phyloP scores from a whole-genome alignment of 2,113 vertebrate genomes.

The Charadrius vociferus region DNA sequence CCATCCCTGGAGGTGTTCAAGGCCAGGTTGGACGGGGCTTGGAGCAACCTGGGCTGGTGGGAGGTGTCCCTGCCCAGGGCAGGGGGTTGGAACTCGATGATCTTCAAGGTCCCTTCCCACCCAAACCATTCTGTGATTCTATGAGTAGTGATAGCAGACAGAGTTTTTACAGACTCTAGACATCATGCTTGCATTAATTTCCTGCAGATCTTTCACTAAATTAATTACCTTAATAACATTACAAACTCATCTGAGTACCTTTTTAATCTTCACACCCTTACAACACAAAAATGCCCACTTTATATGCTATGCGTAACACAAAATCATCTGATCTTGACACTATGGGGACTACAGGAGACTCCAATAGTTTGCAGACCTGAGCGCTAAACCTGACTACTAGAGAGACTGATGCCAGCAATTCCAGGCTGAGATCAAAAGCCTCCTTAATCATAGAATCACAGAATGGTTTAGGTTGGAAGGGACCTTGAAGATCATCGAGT shows the following conservation, averaged over 20 bases:
- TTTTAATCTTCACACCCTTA: fast-evolving
- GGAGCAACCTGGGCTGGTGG: background rate
- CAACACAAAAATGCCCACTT: background rate
- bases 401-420: background rate
- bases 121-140: background rate
- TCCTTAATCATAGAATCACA: background rate
- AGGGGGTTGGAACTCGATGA: fast-evolving
- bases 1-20: background rate
- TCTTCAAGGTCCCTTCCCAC: background rate
- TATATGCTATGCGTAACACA: fast-evolving
- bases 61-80: background rate
- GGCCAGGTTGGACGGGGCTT: background rate
- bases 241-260: background rate
- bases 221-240: background rate
- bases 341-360: background rate
- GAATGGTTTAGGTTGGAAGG: too few relatives aligned
- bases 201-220: background rate
- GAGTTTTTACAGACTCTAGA: background rate
- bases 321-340: background rate
- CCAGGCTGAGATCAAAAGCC: background rate
- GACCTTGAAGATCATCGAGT: too few relatives aligned
- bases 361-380: background rate
- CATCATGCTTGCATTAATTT: background rate
- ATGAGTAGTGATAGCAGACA: fast-evolving
- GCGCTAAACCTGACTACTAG: background rate